Conservation (phyloP, 2,797 vertebrate genomes). For the Philypnodon macrostomus region DNA sequence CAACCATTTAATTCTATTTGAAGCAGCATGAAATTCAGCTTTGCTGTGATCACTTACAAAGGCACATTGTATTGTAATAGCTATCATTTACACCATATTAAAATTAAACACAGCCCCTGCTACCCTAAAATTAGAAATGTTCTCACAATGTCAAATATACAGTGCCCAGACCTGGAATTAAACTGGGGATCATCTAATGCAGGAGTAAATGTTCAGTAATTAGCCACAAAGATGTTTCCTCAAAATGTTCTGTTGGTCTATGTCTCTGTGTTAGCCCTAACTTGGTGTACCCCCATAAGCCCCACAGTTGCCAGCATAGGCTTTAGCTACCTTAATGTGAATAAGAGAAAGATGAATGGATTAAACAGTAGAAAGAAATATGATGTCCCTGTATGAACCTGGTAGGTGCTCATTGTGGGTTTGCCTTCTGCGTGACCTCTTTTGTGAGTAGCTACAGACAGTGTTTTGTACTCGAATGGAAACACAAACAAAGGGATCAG, state of each 20-base stretch:
- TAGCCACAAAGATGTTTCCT: no score
- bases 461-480: slow-evolving; percentile 14
- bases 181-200: no score
- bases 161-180: no score
- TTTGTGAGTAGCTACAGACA: slow-evolving; percentile 38
- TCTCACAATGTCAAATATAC: no score
- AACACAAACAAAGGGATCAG: slow-evolving; percentile 11
- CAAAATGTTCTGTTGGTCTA: no score
- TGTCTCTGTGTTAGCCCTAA: no score
- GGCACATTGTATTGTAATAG: neutral
- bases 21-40: slow-evolving; percentile 1
- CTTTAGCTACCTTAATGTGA: no score
- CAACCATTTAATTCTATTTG: neutral
- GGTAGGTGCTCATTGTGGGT: neutral
- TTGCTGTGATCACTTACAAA: slow-evolving; percentile 1
- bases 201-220: no score
- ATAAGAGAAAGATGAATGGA: no score
- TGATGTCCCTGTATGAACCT: neutral
- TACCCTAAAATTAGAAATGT: neutral
- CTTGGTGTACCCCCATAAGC: no score
- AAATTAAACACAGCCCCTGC: neutral
- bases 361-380: neutral
- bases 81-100: slow-evolving; percentile 1
- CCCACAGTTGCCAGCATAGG: no score
- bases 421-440: slow-evolving; percentile 8